Conservation (phyloP, 2,888 invertebrate species). For the Sthenelais limicola region DNA sequence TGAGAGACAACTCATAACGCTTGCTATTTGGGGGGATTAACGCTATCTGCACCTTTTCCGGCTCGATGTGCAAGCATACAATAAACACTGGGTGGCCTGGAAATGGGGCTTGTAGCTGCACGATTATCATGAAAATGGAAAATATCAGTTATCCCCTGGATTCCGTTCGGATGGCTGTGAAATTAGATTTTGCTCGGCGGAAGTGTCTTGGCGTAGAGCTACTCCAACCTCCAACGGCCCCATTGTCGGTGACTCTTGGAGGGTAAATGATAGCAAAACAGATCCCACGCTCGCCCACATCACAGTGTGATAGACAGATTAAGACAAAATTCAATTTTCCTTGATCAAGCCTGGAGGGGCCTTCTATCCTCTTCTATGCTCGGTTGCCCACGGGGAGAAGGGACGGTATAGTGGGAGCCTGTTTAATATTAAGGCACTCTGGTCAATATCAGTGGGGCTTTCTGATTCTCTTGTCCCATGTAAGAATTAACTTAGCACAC, state of each 20-base stretch:
- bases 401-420: no score
- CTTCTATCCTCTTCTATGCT: neutral
- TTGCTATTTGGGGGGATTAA: neutral
- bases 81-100: neutral
- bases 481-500: no score
- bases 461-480: no score
- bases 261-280: no score
- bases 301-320: neutral
- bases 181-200: constrained; percentile 22
- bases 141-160: constrained; percentile 20
- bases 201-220: neutral
- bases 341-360: constrained; percentile 26
- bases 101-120: neutral
- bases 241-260: no score
- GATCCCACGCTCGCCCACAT: no score
- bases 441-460: no score
- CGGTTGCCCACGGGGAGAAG: neutral
- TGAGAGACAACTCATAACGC: constrained; percentile 7
- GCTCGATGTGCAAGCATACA: constrained; percentile 8
- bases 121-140: constrained; percentile 18
- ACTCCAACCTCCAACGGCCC: no score
- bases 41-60: constrained; percentile 24
- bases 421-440: no score
- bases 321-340: constrained; percentile 33
- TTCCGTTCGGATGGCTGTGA: neutral